Evolutionary conservation across 2,113 vertebrate species (phyloP).

Genomic region (Plecturocebus donacophilus): DNA sequence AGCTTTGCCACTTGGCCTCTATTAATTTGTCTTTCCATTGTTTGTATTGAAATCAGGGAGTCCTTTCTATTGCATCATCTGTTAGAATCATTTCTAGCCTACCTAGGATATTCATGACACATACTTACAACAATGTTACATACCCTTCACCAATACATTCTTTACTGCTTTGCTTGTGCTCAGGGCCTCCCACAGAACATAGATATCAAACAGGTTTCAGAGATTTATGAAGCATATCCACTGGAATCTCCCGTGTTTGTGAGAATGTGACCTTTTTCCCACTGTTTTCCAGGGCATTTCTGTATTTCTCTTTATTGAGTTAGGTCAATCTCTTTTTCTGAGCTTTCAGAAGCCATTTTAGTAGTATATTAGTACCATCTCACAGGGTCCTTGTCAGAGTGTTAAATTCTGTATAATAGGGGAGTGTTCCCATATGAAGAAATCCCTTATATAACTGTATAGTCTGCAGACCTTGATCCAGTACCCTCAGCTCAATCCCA

Average conservation of each 20-base stretch:
- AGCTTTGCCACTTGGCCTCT: background rate
- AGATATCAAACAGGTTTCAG: background rate
- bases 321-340: background rate
- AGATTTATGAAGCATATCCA: background rate
- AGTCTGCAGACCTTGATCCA: background rate
- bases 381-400: background rate
- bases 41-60: background rate
- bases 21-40: background rate
- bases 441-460: background rate
- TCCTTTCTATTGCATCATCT: background rate
- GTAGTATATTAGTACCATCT: background rate
- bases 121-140: background rate
- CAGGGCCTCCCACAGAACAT: background rate
- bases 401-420: background rate
- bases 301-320: background rate
- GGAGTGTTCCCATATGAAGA: background rate
- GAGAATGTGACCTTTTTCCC: background rate
- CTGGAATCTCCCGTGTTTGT: background rate
- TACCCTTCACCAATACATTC: background rate
- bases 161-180: background rate
- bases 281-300: background rate
- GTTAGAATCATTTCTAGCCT: background rate
- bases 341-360: background rate
- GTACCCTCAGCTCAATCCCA: background rate
- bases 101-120: background rate